Percentiles rank a stretch among this genome's conserved stretches.
Conservation (phyloP, 2,113 vertebrate genomes). For the Sebastes schlegelii region DNA sequence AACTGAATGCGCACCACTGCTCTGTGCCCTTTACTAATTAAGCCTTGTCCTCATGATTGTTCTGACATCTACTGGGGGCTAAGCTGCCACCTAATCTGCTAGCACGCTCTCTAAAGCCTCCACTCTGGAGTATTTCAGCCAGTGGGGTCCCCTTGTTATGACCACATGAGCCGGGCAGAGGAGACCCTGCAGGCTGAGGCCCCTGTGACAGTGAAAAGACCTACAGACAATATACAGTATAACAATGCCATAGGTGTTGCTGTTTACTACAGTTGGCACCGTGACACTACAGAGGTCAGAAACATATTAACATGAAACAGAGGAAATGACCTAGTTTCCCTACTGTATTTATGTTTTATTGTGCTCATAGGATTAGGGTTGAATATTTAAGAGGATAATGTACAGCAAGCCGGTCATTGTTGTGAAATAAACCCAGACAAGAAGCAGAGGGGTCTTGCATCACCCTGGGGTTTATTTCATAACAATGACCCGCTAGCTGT, state of each 20-base stretch:
- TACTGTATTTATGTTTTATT: neutral
- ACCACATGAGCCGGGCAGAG: neutral
- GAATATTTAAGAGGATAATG: too few relatives aligned
- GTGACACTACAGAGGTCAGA: slow-evolving; percentile 19
- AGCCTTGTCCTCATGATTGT: slow-evolving; percentile 17
- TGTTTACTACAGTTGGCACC: slow-evolving; percentile 20
- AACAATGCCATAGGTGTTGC: slow-evolving; percentile 7
- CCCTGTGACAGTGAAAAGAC: slow-evolving; percentile 23
- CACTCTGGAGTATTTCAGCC: slow-evolving; percentile 3
- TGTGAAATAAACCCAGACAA: too few relatives aligned
- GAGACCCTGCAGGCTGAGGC: slow-evolving; percentile 25
- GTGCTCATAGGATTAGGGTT: neutral
- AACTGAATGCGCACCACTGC: neutral
- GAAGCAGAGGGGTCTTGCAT: too few relatives aligned
- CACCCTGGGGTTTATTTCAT: too few relatives aligned
- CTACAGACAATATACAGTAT: slow-evolving; percentile 1
- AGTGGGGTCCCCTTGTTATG: neutral
- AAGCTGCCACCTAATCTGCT: slow-evolving; percentile 28
- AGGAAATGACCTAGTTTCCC: neutral
- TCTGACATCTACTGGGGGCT: slow-evolving; percentile 42
- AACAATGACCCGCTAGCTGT: too few relatives aligned
- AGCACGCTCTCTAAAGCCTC: neutral
- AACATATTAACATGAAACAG: neutral
- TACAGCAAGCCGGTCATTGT: too few relatives aligned
- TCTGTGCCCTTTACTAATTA: slow-evolving; percentile 43